phyloP scores from a whole-genome alignment of 2,888 invertebrate species.

The Alloplasta piceator region DNA sequence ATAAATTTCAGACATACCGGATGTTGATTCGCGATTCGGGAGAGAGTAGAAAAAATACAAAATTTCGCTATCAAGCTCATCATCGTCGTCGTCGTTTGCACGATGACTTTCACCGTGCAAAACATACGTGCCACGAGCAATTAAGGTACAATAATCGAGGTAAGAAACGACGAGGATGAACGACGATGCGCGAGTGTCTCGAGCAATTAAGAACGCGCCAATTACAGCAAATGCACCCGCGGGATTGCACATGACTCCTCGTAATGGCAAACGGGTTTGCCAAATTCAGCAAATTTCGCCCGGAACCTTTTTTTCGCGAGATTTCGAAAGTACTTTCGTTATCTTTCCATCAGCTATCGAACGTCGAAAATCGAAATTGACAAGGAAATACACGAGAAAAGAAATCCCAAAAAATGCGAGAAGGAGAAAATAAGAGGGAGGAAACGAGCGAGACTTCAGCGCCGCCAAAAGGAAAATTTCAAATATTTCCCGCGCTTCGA shows the following conservation, averaged over 20 bases:
- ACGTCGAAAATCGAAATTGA: too few species aligned
- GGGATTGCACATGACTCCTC: constrained; percentile 26
- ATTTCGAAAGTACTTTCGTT: neutral
- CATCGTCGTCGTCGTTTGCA: constrained; percentile 7
- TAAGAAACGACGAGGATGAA: constrained; percentile 22
- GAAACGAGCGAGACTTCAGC: too few species aligned
- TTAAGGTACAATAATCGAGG: constrained; percentile 28
- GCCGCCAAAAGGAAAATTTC: constrained; percentile 18
- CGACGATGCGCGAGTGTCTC: constrained; percentile 40
- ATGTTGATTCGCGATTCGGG: too few species aligned
- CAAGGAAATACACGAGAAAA: too few species aligned
- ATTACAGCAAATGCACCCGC: constrained; percentile 40
- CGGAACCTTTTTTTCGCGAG: neutral
- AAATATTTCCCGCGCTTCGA: constrained; percentile 11
- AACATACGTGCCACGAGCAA: constrained; percentile 1
- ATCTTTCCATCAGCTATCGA: too few species aligned
- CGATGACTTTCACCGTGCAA: constrained; percentile 36
- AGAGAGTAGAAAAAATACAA: neutral
- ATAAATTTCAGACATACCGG: too few species aligned
- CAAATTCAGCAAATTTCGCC: neutral
- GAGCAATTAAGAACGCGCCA: constrained; percentile 55
- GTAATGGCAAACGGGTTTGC: neutral
- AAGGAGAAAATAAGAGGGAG: neutral
- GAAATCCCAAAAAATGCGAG: neutral
- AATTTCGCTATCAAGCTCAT: constrained; percentile 9